Evolutionary conservation across 2,113 vertebrate genomes (phyloP).

Genomic region (Pandion haliaetus): DNA sequence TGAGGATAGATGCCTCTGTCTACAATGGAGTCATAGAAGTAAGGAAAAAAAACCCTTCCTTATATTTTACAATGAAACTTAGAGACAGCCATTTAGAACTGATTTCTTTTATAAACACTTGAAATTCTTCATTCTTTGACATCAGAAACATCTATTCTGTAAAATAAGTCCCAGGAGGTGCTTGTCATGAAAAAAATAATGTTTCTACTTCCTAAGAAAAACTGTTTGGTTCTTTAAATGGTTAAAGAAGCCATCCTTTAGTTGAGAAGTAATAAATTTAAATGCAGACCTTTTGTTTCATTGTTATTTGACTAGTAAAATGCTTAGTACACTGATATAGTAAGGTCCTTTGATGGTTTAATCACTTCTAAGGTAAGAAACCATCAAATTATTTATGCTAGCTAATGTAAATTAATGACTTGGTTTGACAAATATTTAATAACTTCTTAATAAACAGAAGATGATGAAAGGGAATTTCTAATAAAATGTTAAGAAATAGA

Average conservation of each 20-base stretch:
- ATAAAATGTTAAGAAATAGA: background rate
- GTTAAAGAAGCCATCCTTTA: background rate
- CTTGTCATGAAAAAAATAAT: background rate
- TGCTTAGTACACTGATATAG: background rate
- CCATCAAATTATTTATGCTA: background rate
- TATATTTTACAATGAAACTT: background rate
- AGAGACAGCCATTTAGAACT: background rate
- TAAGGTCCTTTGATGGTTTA: background rate
- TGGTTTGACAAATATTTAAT: background rate
- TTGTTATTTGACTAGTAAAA: background rate
- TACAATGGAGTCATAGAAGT: background rate
- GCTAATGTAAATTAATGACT: background rate
- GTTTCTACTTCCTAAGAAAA: background rate
- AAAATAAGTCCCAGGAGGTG: background rate
- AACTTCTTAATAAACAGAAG: background rate
- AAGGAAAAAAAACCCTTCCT: rapidly evolving
- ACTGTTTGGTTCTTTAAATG: background rate
- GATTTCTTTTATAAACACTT: background rate
- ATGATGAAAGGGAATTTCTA: background rate
- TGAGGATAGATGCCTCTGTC: background rate
- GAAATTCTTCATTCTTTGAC: background rate
- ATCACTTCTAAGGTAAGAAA: background rate
- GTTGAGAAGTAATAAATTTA: background rate
- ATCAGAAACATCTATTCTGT: background rate
- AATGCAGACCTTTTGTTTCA: background rate